Conservation (phyloP, 2,888 invertebrate genomes). For the Acholoe squamosa region DNA sequence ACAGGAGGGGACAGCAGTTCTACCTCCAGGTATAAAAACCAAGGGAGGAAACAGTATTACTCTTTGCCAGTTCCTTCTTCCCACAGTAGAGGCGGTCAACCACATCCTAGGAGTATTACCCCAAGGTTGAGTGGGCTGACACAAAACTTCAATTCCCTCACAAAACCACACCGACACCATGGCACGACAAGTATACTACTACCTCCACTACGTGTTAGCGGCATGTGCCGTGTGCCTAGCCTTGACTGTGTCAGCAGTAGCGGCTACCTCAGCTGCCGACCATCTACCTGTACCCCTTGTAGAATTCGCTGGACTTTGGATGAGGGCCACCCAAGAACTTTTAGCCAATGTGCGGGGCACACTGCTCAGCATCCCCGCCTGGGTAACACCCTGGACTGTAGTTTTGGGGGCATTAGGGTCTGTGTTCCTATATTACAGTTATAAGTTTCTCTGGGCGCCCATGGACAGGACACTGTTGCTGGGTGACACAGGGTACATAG, state of each 20-base stretch:
- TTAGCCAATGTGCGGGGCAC: not conserved
- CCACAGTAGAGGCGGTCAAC: not conserved
- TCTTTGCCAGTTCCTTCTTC: not conserved
- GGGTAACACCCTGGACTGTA: conserved; percentile 57
- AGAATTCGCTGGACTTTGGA: conserved; percentile 67
- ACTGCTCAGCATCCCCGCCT: conserved; percentile 60
- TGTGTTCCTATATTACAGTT: conserved; percentile 71
- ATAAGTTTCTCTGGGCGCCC: conserved; percentile 75
- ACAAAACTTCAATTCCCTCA: not conserved
- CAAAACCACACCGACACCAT: not conserved
- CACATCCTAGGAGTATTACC: not conserved
- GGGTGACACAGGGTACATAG: conserved; percentile 79
- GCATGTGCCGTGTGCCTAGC: not conserved
- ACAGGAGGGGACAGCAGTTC: too few species aligned
- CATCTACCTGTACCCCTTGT: conserved; percentile 54
- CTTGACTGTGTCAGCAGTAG: not conserved
- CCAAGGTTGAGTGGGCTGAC: not conserved
- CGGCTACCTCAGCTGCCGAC: conserved; percentile 36
- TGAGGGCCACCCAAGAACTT: conserved; percentile 59
- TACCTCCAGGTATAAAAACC: too few species aligned
- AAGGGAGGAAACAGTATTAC: too few species aligned
- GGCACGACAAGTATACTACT: not conserved
- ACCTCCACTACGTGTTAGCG: not conserved
- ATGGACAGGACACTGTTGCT: conserved; percentile 77
- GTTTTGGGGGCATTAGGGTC: not conserved